Conservation (phyloP, 1,140 invertebrate species). For the Drosophila gunungcola region DNA sequence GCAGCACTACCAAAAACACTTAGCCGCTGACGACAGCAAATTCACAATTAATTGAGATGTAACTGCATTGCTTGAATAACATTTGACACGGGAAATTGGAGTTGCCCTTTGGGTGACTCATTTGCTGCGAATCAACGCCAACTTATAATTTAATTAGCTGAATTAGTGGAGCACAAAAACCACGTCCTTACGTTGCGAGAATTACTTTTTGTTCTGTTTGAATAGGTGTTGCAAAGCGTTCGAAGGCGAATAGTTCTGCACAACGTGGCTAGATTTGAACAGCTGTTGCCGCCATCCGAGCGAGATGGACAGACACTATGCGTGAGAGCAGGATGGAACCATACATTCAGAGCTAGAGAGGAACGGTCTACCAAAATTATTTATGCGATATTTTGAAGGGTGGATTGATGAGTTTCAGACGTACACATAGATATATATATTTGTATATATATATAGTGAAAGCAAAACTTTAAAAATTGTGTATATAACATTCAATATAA, state of each 20-base stretch:
- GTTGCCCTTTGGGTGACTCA: constrained; percentile 3
- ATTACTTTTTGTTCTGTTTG: constrained; percentile 27
- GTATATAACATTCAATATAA: too few species aligned
- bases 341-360: too few species aligned
- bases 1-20: constrained; percentile 50
- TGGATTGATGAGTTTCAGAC: neutral
- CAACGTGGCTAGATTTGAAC: constrained; percentile 3
- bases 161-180: constrained; percentile 5
- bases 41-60: constrained; percentile 9
- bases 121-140: neutral
- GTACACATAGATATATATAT: too few species aligned
- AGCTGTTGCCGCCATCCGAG: constrained; percentile 25
- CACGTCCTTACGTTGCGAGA: constrained; percentile 54
- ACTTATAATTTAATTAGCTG: constrained; percentile 35
- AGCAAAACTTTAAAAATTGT: too few species aligned
- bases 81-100: neutral
- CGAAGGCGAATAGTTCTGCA: neutral
- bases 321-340: neutral
- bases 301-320: neutral
- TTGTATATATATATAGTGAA: too few species aligned
- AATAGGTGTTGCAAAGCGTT: constrained; percentile 23
- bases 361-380: neutral
- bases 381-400: neutral
- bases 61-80: neutral
- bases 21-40: constrained; percentile 64